A percentile compares a stretch with the other conserved stretches of the same genome.
Conservation (phyloP, 1,140 invertebrate genomes). For the Mesaphorura yosii region DNA sequence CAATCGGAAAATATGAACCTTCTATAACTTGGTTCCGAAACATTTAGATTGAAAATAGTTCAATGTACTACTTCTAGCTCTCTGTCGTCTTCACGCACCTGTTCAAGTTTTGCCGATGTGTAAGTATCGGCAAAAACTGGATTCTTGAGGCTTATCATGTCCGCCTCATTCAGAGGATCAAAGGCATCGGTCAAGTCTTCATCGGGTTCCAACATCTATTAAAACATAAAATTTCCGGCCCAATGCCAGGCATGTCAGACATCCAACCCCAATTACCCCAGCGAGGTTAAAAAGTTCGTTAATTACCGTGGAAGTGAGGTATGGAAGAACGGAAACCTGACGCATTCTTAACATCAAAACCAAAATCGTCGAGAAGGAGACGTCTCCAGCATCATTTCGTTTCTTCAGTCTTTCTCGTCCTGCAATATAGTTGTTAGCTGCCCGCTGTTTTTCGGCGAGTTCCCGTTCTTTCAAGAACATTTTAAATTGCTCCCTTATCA, state of each 20-base stretch:
- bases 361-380: constrained; percentile 44
- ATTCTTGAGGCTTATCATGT: constrained; percentile 50
- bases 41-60: neutral
- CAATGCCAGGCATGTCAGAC: no score
- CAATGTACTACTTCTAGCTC: no score
- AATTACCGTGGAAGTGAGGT: constrained; percentile 52
- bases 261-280: no score
- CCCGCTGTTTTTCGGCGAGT: constrained; percentile 12
- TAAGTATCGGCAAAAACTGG: constrained; percentile 55
- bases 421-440: constrained; percentile 13
- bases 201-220: constrained; percentile 35
- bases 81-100: neutral
- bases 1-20: constrained; percentile 17
- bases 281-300: no score
- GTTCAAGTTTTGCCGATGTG: constrained; percentile 34
- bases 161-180: constrained; percentile 31
- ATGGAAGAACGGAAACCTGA: constrained; percentile 79
- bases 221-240: constrained; percentile 27
- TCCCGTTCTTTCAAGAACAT: constrained; percentile 36
- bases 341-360: constrained; percentile 67
- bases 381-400: neutral
- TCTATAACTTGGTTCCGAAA: no score
- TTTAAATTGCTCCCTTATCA: constrained; percentile 28
- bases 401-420: neutral
- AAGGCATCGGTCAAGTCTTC: constrained; percentile 31